Conservation (phyloP, 2,888 invertebrate genomes). For the Mycalesis mineus region DNA sequence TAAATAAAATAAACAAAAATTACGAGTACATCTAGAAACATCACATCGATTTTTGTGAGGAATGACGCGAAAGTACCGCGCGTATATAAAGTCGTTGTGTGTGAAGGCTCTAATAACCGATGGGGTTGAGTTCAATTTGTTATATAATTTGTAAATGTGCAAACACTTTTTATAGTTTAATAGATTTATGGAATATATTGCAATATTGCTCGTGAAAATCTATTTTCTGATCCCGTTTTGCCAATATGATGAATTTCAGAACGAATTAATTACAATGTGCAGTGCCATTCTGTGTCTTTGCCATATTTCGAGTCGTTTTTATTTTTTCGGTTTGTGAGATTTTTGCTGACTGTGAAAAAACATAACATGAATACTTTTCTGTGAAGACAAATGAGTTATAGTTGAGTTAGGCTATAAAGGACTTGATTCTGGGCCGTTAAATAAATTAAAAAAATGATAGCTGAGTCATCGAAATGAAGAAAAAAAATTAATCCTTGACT, state of each 20-base stretch:
- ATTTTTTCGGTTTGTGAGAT: slow-evolving; percentile 7
- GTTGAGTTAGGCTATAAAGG: too few relatives aligned
- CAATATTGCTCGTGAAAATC: slow-evolving; percentile 38
- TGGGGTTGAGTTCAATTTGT: slow-evolving; percentile 60
- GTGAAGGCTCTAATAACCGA: slow-evolving; percentile 14
- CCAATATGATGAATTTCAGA: slow-evolving; percentile 38
- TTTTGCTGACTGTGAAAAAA: not conserved
- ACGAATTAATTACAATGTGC: slow-evolving; percentile 31
- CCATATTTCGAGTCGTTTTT: slow-evolving; percentile 35
- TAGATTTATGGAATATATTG: slow-evolving; percentile 26
- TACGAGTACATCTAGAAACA: too few relatives aligned
- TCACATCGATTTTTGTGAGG: too few relatives aligned
- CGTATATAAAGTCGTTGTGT: not conserved
- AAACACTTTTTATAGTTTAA: slow-evolving; percentile 44
- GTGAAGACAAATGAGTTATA: not conserved
- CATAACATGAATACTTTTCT: slow-evolving; percentile 1
- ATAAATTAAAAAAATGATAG: too few relatives aligned
- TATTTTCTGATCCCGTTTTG: slow-evolving; percentile 38
- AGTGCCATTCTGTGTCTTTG: slow-evolving; percentile 47
- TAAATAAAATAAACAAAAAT: too few relatives aligned
- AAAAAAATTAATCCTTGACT: too few relatives aligned
- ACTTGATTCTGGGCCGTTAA: too few relatives aligned
- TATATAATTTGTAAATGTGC: slow-evolving; percentile 52
- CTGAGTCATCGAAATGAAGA: too few relatives aligned
- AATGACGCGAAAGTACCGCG: not conserved